Conservation (phyloP, 1,140 invertebrate genomes). For the Dysdera silvatica region DNA sequence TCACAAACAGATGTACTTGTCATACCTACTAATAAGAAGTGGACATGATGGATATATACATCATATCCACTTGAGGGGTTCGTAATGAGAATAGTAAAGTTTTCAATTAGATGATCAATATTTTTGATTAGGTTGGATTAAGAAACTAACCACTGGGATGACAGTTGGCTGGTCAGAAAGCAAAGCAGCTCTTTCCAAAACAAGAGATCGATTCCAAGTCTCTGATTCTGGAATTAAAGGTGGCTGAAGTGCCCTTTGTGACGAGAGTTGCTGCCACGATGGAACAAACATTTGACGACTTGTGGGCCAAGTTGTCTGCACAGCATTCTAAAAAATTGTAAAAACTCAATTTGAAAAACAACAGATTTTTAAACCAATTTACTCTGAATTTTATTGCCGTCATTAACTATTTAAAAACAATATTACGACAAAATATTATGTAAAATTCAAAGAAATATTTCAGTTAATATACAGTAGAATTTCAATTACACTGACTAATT, state of each 20-base stretch:
- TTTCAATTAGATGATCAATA: not conserved
- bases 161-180: conserved; percentile 43
- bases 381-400: too few species aligned
- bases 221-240: conserved; percentile 57
- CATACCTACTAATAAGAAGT: too few species aligned
- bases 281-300: conserved; percentile 68
- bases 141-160: conserved; percentile 51
- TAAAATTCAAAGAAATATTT: too few species aligned
- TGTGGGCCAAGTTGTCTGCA: conserved; percentile 65
- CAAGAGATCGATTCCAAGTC: conserved; percentile 67
- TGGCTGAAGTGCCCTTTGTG: conserved; percentile 60
- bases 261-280: conserved; percentile 72
- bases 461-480: too few species aligned
- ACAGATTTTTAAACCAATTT: not conserved
- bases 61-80: too few species aligned
- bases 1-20: too few species aligned
- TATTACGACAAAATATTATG: too few species aligned
- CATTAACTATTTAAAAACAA: too few species aligned
- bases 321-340: conserved; percentile 55
- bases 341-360: not conserved
- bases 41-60: too few species aligned
- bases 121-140: not conserved
- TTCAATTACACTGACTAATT: too few species aligned
- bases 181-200: conserved; percentile 67
- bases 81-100: too few species aligned